phyloP scores from a whole-genome alignment of 2,113 vertebrate genomes.

The Urocynchramus pylzowi region DNA sequence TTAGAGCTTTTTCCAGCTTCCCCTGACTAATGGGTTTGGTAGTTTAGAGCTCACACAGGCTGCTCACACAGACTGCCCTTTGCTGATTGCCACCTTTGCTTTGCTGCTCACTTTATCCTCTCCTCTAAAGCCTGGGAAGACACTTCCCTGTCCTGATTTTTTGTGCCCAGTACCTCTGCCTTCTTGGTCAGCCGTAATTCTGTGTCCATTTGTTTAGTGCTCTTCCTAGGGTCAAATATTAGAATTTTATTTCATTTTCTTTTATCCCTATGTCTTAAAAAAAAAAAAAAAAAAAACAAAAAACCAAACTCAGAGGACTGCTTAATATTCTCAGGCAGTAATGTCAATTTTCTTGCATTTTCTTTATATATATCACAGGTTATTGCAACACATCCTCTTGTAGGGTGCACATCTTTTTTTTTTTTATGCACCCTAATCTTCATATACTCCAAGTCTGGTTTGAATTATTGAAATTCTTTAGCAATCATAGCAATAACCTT shows the following conservation, averaged over 20 bases:
- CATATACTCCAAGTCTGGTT: not conserved
- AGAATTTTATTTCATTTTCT: not conserved
- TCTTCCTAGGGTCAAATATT: not conserved
- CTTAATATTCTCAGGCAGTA: not conserved
- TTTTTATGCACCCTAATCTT: not conserved
- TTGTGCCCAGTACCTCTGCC: not conserved
- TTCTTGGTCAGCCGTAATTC: not conserved
- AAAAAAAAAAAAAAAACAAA: not conserved
- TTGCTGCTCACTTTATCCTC: not conserved
- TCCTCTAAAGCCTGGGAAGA: not conserved
- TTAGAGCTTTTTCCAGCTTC: not conserved
- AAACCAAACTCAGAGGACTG: accelerated
- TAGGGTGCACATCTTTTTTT: not conserved
- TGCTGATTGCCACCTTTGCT: not conserved
- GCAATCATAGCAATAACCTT: not conserved
- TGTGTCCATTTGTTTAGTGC: not conserved
- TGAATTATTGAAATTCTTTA: not conserved
- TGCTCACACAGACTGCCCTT: not conserved
- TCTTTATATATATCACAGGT: not conserved
- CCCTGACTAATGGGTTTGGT: not conserved
- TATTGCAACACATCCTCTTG: not conserved
- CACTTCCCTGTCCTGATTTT: not conserved
- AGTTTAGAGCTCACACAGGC: not conserved
- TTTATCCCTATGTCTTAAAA: not conserved
- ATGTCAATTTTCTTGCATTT: not conserved